phyloP scores from a whole-genome alignment of 1,140 invertebrate genomes.

The Palaemon carinicauda region DNA sequence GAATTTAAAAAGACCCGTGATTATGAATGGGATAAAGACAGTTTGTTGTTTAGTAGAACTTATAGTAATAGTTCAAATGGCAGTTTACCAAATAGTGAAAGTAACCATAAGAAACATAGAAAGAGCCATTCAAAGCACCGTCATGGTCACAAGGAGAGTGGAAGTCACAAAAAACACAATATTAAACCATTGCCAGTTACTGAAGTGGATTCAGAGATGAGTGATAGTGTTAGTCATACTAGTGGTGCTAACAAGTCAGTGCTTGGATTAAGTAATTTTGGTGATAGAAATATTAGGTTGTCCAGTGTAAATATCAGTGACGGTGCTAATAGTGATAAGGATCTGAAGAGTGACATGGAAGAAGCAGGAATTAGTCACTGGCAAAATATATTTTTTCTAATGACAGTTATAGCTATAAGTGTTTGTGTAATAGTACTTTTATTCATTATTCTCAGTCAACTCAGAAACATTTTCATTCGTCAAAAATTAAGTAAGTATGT shows the following conservation, averaged over 20 bases:
- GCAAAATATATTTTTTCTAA: constrained; percentile 30
- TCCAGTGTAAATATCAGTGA: not conserved
- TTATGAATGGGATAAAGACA: too few relatives aligned
- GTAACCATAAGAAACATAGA: constrained; percentile 14
- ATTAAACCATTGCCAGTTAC: not conserved
- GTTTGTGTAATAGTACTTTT: constrained; percentile 32
- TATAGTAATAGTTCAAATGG: not conserved
- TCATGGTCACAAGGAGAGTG: constrained; percentile 35
- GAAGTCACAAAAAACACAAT: not conserved
- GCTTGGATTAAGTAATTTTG: not conserved
- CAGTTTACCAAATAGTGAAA: not conserved
- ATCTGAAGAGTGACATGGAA: not conserved
- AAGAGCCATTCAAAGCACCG: constrained; percentile 10
- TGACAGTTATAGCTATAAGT: constrained; percentile 13
- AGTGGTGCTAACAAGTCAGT: constrained; percentile 31
- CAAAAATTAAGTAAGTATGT: constrained; percentile 36
- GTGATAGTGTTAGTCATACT: constrained; percentile 27
- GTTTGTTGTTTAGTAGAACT: too few relatives aligned
- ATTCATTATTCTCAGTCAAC: constrained; percentile 27
- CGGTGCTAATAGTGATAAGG: constrained; percentile 40
- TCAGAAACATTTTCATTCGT: constrained; percentile 23
- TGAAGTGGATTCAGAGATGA: not conserved
- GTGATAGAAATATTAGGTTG: constrained; percentile 3
- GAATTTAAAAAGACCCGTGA: too few relatives aligned
- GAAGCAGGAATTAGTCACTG: constrained; percentile 13